Conservation (phyloP, 2,113 vertebrate species). For the Lamprotornis superbus region DNA sequence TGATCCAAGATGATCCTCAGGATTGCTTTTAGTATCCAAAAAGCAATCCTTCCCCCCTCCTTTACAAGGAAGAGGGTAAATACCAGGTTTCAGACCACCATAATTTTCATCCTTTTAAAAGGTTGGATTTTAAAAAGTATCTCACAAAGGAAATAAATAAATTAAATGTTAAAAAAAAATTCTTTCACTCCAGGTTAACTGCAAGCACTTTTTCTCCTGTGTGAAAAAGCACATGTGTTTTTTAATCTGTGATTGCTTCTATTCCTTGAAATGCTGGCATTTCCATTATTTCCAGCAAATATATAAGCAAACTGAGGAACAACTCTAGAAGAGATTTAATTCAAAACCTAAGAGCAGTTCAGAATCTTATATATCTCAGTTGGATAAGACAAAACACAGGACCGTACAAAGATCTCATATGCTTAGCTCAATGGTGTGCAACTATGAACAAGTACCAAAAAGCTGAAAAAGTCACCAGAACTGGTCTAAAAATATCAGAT, state of each 20-base stretch:
- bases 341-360: neutral
- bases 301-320: neutral
- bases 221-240: neutral
- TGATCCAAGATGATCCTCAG: neutral
- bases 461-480: neutral
- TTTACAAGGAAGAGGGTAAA: neutral
- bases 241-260: neutral
- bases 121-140: neutral
- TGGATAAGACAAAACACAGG: neutral
- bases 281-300: neutral
- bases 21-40: neutral
- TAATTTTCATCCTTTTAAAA: neutral
- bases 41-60: neutral
- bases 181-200: neutral
- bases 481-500: neutral
- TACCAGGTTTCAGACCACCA: neutral
- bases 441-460: neutral
- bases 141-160: neutral
- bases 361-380: neutral
- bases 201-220: neutral
- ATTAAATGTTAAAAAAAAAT: neutral
- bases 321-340: neutral
- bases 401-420: neutral
- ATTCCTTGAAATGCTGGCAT: neutral
- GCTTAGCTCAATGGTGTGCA: neutral